phyloP scores from a whole-genome alignment of 2,888 invertebrate species.

The Chrysina gloriosa region DNA sequence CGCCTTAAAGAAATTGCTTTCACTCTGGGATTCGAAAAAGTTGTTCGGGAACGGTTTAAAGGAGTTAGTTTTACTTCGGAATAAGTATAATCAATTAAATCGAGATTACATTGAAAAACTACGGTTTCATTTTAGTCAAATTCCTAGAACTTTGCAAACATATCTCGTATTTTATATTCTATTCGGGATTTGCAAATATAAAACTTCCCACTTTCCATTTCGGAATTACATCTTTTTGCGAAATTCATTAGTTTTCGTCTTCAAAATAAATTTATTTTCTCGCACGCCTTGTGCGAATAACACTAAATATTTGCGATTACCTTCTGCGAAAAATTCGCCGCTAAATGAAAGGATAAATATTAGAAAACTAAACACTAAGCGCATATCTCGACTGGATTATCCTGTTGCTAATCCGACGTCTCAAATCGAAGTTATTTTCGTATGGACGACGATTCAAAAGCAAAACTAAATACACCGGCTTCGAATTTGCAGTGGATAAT shows the following conservation, averaged over 20 bases:
- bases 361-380: not conserved
- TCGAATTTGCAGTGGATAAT: not conserved
- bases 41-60: not conserved
- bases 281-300: no score
- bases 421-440: not conserved
- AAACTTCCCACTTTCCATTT: not conserved
- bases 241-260: slow-evolving; percentile 1
- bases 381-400: not conserved
- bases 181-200: no score
- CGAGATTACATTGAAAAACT: no score
- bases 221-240: not conserved
- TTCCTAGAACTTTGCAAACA: no score
- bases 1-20: no score
- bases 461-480: not conserved
- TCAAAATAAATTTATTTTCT: no score
- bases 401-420: slow-evolving; percentile 5
- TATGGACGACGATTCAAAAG: not conserved
- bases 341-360: not conserved
- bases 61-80: not conserved
- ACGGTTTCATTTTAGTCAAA: no score
- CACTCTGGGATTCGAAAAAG: not conserved
- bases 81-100: not conserved
- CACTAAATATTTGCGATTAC: not conserved
- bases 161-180: not conserved
- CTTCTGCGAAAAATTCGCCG: not conserved